Conservation (phyloP, 2,113 vertebrate genomes). For the Coracopsis vasa region DNA sequence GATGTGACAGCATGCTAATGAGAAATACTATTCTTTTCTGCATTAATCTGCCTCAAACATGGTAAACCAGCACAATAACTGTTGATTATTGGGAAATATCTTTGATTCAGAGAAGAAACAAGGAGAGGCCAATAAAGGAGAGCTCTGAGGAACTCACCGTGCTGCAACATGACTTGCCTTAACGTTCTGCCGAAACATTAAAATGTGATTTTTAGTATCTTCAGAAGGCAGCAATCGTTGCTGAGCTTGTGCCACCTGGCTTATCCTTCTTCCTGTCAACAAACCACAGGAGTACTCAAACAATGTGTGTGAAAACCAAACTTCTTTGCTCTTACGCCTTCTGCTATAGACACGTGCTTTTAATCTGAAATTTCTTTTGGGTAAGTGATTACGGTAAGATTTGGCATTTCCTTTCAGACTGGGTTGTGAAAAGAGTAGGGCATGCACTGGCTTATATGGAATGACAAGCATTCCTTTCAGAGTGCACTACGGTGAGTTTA, state of each 20-base stretch:
- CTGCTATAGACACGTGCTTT: not conserved
- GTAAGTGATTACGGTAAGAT: not conserved
- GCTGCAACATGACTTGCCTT: not conserved
- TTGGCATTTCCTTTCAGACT: conserved; percentile 11
- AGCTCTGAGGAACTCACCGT: rapidly evolving
- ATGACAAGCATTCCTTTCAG: not conserved
- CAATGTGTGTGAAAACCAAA: not conserved
- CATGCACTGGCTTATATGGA: not conserved
- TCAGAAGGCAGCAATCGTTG: not conserved
- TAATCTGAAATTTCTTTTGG: not conserved
- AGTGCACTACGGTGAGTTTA: not conserved
- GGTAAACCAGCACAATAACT: not conserved
- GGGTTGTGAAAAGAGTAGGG: not conserved
- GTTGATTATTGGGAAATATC: not conserved
- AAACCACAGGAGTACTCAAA: not conserved
- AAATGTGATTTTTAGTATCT: not conserved
- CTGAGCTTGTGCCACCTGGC: not conserved
- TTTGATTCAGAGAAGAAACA: not conserved
- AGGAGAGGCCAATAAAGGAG: not conserved
- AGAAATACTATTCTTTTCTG: not conserved
- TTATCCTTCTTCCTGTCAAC: not conserved
- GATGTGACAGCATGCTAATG: not conserved
- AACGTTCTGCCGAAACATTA: not conserved
- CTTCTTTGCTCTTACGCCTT: not conserved
- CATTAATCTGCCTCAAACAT: not conserved